Base-by-base conservation (phyloP, 2,797 vertebrate species). In the Muscicapa striata region DNA sequence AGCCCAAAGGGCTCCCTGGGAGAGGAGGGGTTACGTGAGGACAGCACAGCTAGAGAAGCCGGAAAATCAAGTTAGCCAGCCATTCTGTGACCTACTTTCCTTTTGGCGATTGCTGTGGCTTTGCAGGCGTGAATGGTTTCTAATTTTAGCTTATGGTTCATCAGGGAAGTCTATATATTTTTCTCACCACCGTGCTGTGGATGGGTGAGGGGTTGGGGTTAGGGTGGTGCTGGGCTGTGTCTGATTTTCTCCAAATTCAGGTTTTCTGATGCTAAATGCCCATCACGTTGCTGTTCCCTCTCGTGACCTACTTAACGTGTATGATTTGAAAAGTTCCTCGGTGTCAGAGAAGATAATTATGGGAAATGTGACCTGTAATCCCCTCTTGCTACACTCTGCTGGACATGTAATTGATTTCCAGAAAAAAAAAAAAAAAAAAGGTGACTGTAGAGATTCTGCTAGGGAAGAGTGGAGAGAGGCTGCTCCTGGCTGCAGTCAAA, bases 61-160 rank as follows among this genome's bases (percentile, higher is more conserved):
- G 70, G 95, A 94, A 95, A 96, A 96, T 96, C 95, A 1, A 96
- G 95, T 93, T 97, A 96, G 91, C 94, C 93, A 94, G 74, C 85
- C 85, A 54, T 89, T 94, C 92, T 49, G 59, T 95, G 96, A 97
- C 95, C 96, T 96, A 96, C 95, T 97, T 97, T 97, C 87, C 88
- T 96, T 94, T 87, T 94, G 94, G 94, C 41, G 20, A 94, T 95
- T 48, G 61, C 95, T 88, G 95, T 76, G 95, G 93, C 94, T 96
- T 81, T 80, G 92, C 94, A 93, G 89, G 95, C 91, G 94, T 94
- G 96, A 96, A 92, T 88, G 87, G 77, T 76, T 95, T 82, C 95
- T 97, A 97, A 95, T 96, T 97, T 97, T 97, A 96, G 95, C 83
- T 83, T 72, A n/a, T 46, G 89, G 93, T 84, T 96, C 91, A 68